Conservation (phyloP, 2,797 vertebrate genomes). For the Peromyscus eremicus region DNA sequence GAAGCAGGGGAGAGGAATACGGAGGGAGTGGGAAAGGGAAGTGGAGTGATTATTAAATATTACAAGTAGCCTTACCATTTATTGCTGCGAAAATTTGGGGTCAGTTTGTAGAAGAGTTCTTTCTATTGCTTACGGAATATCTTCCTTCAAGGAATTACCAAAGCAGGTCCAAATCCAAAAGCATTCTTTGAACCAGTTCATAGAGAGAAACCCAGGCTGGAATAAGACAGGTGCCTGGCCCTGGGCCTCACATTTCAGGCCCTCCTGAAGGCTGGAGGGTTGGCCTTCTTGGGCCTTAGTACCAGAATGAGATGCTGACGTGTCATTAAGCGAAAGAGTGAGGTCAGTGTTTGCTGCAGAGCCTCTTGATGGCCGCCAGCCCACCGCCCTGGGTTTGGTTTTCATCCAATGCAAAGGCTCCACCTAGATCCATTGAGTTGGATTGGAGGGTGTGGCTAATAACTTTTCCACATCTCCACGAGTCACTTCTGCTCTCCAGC, state of each 20-base stretch:
- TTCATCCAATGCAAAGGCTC: background rate
- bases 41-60: background rate
- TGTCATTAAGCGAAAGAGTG: slow-evolving; percentile 5
- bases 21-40: too few relatives aligned
- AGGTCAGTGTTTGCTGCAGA: background rate
- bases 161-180: background rate
- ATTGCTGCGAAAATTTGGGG: background rate
- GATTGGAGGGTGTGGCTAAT: slow-evolving; percentile 42
- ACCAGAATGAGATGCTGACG: background rate
- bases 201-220: background rate
- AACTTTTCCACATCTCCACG: background rate
- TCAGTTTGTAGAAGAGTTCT: background rate
- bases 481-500: background rate
- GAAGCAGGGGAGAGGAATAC: background rate
- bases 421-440: background rate
- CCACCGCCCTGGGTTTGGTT: slow-evolving; percentile 12
- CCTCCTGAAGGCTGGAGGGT: background rate
- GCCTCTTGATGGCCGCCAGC: background rate
- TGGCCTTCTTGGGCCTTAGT: background rate
- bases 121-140: background rate
- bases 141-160: background rate
- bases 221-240: background rate
- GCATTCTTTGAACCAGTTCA: background rate
- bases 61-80: background rate
- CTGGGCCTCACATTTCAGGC: background rate